Base-by-base conservation (phyloP, 2,797 vertebrate genomes). In the Cacajao melanocephalus region DNA sequence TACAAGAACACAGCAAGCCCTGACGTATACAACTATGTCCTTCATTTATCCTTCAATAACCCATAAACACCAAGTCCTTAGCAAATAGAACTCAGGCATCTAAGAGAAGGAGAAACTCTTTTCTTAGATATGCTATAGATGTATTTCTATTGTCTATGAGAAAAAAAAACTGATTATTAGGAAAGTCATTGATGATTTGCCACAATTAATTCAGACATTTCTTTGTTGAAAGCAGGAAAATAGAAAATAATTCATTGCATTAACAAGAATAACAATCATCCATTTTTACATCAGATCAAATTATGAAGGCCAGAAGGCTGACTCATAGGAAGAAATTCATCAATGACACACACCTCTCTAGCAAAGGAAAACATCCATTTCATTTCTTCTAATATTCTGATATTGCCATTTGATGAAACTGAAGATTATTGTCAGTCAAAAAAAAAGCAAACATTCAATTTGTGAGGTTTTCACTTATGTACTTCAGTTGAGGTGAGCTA, bases 191-290 rank as follows among this genome's bases (percentile, higher is more conserved):
- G 30, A 1, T 46, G 19, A 61, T 61, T 91, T 87, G 36, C 57
- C 17, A 50, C 5, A 13, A 64, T 41, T 83, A 81, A 88, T 76
- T 95, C 52, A 57, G n/a, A 90, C 76, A 72, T 87, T 26, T 86
- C 7, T 64, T 72, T 84, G 41, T 93, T 44, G 90, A 46, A 87
- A 91, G 44, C 81, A 0, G 1, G 4, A 7, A 93, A 79, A 52
- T 26, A 61, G 87, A 94, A 93, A 93, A 83, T 44, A 80, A 83
- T 67, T 55, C 19, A 90, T 89, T 73, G 39, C 26, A 52, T 90
- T 36, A 72, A 88, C 33, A 57, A 64, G 48, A 93, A 20, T 48
- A 70, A 50, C 2, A 67, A 5, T 79, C 67, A 73, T n/a, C 24
- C 28, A 22, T 22, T 85, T 80, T 78, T 83, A 50, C 22, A 39